These are phyloP conservation scores for Drosophila mayaguana DNA, from an alignment of 2,888 invertebrate species.

Conservation along the genomic window DNA sequence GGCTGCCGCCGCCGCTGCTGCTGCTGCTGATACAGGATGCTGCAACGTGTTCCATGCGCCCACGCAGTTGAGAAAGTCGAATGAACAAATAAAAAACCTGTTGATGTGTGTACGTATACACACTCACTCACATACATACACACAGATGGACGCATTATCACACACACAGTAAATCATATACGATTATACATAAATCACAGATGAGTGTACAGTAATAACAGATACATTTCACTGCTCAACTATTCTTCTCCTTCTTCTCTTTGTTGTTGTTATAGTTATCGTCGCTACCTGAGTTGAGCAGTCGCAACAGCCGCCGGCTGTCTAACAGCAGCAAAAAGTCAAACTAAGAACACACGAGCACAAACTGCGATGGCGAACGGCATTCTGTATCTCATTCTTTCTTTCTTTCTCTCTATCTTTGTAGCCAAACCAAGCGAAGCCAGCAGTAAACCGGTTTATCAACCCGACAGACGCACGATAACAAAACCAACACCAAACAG, in stretches of 20 bases:
- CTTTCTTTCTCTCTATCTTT: neutral
- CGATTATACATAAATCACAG: conserved; percentile 56
- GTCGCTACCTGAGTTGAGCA: conserved; percentile 61
- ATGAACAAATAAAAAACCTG: conserved; percentile 60
- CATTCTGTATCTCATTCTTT: conserved; percentile 43
- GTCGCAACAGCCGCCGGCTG: conserved; percentile 54
- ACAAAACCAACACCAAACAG: conserved; percentile 55
- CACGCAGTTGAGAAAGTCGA: conserved; percentile 65
- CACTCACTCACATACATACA: neutral
- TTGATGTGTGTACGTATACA: conserved; percentile 36
- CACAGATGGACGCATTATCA: conserved; percentile 3
- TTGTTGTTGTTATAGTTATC: conserved; percentile 20
- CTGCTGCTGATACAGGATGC: conserved; percentile 63
- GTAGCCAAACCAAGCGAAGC: conserved; percentile 32
- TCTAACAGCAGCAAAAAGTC: conserved; percentile 56
- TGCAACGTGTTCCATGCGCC: conserved; percentile 63
- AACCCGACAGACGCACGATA: conserved; percentile 70
- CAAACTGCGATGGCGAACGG: conserved; percentile 41
- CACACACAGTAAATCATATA: conserved; percentile 20
- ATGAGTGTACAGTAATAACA: conserved; percentile 69
- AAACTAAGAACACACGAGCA: conserved; percentile 38
- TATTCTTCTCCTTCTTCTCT: conserved; percentile 4
- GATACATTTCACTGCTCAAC: conserved; percentile 69
- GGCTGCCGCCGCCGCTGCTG: conserved; percentile 35
- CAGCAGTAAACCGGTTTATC: conserved; percentile 73